These are phyloP conservation scores for Porites australiensis DNA, from an alignment of 64 coral and sea anemone genomes.

Conservation along the genomic window DNA sequence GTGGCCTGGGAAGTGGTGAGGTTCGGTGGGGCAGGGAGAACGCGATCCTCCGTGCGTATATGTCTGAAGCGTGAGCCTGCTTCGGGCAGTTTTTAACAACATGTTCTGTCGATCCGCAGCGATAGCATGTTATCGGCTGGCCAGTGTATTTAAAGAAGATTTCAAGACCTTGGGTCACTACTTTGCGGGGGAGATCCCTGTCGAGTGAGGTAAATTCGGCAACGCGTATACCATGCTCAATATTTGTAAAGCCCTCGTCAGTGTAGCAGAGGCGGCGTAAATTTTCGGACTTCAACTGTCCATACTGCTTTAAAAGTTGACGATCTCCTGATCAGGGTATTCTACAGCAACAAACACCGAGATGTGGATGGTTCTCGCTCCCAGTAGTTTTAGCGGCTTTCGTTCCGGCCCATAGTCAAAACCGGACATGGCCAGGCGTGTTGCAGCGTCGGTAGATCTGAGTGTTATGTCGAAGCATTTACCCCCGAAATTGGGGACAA, in stretches of 20 bases:
- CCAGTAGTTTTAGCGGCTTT: not conserved
- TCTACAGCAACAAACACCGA: not conserved
- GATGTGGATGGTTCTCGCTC: not conserved
- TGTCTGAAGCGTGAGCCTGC: too few relatives aligned
- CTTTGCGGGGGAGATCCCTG: not conserved
- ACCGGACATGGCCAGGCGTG: not conserved
- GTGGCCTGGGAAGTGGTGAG: too few relatives aligned
- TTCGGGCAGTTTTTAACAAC: constrained; percentile 1
- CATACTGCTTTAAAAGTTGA: too few relatives aligned
- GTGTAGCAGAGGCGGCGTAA: too few relatives aligned
- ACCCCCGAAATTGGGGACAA: too few relatives aligned
- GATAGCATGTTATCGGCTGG: not conserved
- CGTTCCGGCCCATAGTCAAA: not conserved
- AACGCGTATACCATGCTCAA: not conserved
- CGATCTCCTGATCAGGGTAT: not conserved
- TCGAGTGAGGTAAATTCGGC: not conserved
- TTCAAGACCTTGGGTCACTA: not conserved
- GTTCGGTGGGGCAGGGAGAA: too few relatives aligned
- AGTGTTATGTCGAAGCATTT: not conserved
- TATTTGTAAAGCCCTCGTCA: not conserved
- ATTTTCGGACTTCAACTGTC: too few relatives aligned
- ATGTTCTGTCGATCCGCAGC: not conserved
- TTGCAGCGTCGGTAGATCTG: not conserved
- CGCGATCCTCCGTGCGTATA: too few relatives aligned
- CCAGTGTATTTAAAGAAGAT: not conserved